A percentile compares a stretch with the other conserved stretches of the same genome.
phyloP scores from a whole-genome alignment of 2,797 vertebrate genomes.

The Brachymystax lenok region DNA sequence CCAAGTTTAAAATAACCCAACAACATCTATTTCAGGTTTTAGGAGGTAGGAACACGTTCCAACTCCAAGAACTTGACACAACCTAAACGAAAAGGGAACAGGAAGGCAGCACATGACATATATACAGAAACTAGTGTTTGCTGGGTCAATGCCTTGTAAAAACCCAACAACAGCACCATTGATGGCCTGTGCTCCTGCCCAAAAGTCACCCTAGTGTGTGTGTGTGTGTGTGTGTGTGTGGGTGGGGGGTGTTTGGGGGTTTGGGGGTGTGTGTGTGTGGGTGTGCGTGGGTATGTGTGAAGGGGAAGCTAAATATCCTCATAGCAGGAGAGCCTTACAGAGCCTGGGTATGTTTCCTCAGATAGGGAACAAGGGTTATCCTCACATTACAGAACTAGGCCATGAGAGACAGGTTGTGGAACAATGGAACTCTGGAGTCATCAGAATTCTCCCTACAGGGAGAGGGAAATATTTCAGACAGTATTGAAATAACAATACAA shows the following conservation, averaged over 20 bases:
- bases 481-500: background rate
- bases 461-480: background rate
- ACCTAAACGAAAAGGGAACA: constrained; percentile 27
- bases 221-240: constrained; percentile 4
- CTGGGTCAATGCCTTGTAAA: background rate
- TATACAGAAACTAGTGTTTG: background rate
- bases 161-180: background rate
- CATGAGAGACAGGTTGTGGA: background rate
- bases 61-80: constrained; percentile 41
- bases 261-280: background rate
- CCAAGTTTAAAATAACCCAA: background rate
- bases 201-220: constrained; percentile 10
- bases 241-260: constrained; percentile 1
- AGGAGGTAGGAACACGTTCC: constrained; percentile 49
- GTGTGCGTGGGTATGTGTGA: background rate
- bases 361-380: background rate
- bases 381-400: background rate
- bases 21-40: constrained; percentile 40
- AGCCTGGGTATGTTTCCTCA: background rate
- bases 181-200: background rate
- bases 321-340: too few relatives aligned
- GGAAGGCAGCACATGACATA: constrained; percentile 5
- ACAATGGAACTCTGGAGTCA: background rate
- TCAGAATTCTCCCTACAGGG: constrained; percentile 6
- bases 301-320: too few relatives aligned